Evolutionary conservation across 2,888 invertebrate species (phyloP), one percentile per base, ranked within the genome.

Genomic region (Drosophila pegasa): DNA sequence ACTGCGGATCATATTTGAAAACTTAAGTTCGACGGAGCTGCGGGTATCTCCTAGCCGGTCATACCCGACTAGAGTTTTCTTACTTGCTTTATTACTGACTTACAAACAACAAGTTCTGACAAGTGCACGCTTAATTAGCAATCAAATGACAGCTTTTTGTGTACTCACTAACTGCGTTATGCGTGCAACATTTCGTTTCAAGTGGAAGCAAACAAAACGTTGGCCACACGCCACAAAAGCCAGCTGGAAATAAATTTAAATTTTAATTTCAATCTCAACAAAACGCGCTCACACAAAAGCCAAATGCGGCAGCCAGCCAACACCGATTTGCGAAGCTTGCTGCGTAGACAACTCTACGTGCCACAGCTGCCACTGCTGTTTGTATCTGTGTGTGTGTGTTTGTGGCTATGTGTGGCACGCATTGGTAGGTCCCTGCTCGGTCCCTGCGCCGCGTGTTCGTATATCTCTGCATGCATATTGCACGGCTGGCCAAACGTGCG

Each of bases 241-340:
- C 75, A 83, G 75, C 76, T 76, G 70, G 66, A 88, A 82, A 88
- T 86, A 88, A 83, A 88, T 85, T 87, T 76, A 62, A 85, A 87
- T 80, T 85, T 88, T 88, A 83, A 88, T 85, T 88, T 88, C 71
- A 88, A 86, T 86, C 87, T 78, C 70, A 70, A 74, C 66, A 74
- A 72, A 52, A 27, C 37, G 57, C 57, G 37, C 59, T 67, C 65
- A 82, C 79, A 82, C 45, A 45, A 78, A 84, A 72, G 85, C 75
- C 71, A 70, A 78, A 69, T 78, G 71, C 57, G 68, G 41, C 52
- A 41, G 45, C 22, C 43, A 48, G 47, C 31, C 31, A 48, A 7
- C 31, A 56, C 48, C 41, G 38, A 63, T 54, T 40, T 69, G 38
- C 37, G 59, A 59, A 48, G 65, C 58, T 57, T 70, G 87, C 81